Evolutionary conservation across 1,140 invertebrate genomes (phyloP), one percentile per base, ranked within the genome.

Genomic region (Diabrotica virgifera): DNA sequence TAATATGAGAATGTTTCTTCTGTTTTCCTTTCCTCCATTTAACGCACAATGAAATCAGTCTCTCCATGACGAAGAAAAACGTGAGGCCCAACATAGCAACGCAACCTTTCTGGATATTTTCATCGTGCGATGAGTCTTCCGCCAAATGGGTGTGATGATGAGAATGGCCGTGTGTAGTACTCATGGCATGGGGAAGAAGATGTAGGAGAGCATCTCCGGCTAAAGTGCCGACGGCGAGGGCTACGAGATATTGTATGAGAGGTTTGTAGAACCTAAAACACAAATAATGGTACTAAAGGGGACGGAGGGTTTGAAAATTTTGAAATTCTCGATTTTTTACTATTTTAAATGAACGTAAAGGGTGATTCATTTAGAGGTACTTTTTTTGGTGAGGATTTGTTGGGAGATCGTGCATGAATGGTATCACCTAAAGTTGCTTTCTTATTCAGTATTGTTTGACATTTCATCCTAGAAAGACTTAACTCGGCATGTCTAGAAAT

Each of bases 131-230:
- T 13, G 75, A 74, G 61, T 77, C 72, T 63, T 53, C 46, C 64
- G 62, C 61, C 75, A 70, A 37, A 66, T 53, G 24, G 54, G 70
- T 59, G 66, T 63, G 59, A 57, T 76, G 66, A 64, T 70, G 74
- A 52, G 76, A 77, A 70, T 82, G 80, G 67, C 75, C 67, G 50
- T 67, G 62, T 36, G 60, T 52, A 12, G 51, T 53, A 59, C 62
- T 62, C 80, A 84, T 90, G 69, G 90, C 94, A 81, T 97, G 95
- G 56, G 95, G 95, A 74, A 97, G 83, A 12, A 98, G 84, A 85
- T 98, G 95, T 63, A 98, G 84, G 36, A 97, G 81, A 2, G 95
- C 95, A 83, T 97, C 95, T 5, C 94, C 94, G 51, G 91, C 90
- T 56, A 98, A 82, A 5, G 94, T 94, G 12, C 78, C 95, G 38